Evolutionary conservation across 2,888 invertebrate species (phyloP).

Genomic region (Sipunculus nudus): DNA sequence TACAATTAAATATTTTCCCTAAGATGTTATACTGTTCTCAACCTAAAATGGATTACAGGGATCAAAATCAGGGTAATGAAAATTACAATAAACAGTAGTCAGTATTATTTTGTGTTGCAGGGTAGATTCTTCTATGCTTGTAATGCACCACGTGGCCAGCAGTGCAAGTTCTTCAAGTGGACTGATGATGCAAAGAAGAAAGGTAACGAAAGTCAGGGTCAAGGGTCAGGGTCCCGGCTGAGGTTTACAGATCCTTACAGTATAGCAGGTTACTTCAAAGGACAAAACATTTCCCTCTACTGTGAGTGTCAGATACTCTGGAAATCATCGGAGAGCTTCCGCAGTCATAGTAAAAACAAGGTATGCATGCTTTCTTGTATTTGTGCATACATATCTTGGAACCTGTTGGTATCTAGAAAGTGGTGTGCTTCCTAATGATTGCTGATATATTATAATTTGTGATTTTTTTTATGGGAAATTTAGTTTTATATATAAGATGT

Average conservation of each 20-base stretch:
- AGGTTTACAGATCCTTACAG: conserved; percentile 39
- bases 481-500: too few relatives aligned
- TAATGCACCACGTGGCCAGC: conserved; percentile 41
- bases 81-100: too few relatives aligned
- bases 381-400: too few relatives aligned
- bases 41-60: too few relatives aligned
- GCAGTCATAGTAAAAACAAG: not conserved
- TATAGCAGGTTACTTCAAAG: conserved; percentile 47
- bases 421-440: too few relatives aligned
- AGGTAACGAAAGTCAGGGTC: not conserved
- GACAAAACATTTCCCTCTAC: conserved; percentile 47
- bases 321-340: conserved; percentile 36
- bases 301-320: conserved; percentile 48
- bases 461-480: too few relatives aligned
- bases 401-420: too few relatives aligned
- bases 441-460: too few relatives aligned
- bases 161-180: conserved; percentile 62
- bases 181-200: conserved; percentile 32
- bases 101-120: conserved; percentile 13
- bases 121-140: conserved; percentile 57
- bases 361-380: too few relatives aligned
- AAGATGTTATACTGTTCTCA: too few relatives aligned
- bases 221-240: conserved; percentile 6
- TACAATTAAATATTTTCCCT: too few relatives aligned
- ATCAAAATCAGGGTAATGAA: too few relatives aligned